phyloP scores from a whole-genome alignment of 2,797 vertebrate species.

The Poeciliopsis presidionis region DNA sequence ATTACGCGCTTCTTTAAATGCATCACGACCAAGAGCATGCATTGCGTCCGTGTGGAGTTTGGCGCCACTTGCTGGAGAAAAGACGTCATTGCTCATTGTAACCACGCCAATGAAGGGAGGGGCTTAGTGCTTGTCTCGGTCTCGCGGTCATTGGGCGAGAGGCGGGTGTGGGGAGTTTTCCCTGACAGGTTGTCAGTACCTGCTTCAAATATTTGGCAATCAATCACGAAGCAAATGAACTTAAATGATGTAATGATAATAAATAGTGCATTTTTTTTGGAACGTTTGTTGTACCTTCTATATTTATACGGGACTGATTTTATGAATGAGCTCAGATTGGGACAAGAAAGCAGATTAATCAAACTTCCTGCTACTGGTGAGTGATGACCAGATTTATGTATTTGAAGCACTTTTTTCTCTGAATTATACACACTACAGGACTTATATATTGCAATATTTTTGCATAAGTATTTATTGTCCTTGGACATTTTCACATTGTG shows the following conservation, averaged over 20 bases:
- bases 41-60: conserved; percentile 13
- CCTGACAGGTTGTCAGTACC: not conserved
- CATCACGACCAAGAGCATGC: not conserved
- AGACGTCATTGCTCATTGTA: conserved; percentile 3
- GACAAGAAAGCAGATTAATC: not conserved
- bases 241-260: not conserved
- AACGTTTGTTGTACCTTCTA: not conserved
- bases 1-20: conserved; percentile 15
- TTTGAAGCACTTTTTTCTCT: not conserved
- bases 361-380: not conserved
- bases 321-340: not conserved
- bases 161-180: not conserved
- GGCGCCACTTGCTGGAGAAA: conserved; percentile 52
- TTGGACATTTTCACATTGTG: not conserved
- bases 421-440: not conserved
- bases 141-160: not conserved
- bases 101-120: not conserved
- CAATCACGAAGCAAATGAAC: not conserved
- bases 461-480: not conserved
- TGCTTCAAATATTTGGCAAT: not conserved
- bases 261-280: not conserved
- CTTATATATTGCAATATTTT: not conserved
- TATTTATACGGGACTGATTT: not conserved
- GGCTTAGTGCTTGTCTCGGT: not conserved
- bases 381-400: not conserved